Evolutionary conservation across 2,888 invertebrate genomes (phyloP).

Genomic region (Microplitis manilae): DNA sequence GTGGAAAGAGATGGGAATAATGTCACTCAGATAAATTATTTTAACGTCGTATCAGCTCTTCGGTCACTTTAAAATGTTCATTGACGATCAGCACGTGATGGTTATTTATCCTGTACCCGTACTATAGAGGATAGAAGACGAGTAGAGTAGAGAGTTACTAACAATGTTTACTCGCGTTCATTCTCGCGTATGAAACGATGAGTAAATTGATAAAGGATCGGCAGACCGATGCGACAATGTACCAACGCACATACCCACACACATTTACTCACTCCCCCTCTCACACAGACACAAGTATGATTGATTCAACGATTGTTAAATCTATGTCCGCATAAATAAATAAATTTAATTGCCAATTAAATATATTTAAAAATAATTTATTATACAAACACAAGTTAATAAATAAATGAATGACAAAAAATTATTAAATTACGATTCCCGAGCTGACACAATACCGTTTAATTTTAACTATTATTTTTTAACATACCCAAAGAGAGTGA

Average conservation of each 20-base stretch:
- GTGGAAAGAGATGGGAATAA: not conserved
- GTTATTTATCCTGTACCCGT: not conserved
- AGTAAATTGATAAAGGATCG: constrained; percentile 39
- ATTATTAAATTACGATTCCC: not conserved
- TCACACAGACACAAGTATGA: constrained; percentile 1
- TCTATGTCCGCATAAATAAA: not conserved
- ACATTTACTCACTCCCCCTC: not conserved
- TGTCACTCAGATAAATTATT: not conserved
- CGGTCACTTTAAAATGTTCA: not conserved
- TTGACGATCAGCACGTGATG: not conserved
- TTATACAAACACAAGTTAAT: not conserved
- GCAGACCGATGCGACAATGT: constrained; percentile 33
- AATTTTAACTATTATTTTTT: not conserved
- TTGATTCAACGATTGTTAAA: constrained; percentile 27
- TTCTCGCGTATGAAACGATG: constrained; percentile 33
- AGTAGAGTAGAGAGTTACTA: constrained; percentile 28
- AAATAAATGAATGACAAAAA: not conserved
- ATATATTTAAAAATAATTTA: not conserved
- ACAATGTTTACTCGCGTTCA: constrained; percentile 42
- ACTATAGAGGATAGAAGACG: not conserved
- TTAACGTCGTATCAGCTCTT: not conserved
- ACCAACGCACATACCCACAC: not conserved
- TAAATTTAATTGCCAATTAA: constrained; percentile 5
- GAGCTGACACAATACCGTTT: not conserved
- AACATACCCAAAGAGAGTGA: not conserved